A percentile compares a stretch with the other conserved stretches of the same genome.
Conservation (phyloP, 2,797 vertebrate species). For the Alosa sapidissima region DNA sequence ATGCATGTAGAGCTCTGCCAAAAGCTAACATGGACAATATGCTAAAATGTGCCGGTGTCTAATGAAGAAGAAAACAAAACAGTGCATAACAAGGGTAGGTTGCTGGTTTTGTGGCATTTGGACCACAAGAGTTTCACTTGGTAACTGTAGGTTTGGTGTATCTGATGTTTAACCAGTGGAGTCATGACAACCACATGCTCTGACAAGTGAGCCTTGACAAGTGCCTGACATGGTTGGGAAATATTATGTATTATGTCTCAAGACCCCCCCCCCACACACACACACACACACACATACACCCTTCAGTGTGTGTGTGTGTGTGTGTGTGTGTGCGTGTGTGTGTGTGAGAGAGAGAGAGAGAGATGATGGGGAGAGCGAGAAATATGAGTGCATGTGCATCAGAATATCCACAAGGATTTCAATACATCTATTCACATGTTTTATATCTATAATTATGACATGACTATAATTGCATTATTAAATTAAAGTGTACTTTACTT, state of each 20-base stretch:
- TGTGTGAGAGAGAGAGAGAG: neutral
- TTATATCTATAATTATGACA: neutral
- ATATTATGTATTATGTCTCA: slow-evolving; percentile 1
- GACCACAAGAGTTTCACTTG: slow-evolving; percentile 66
- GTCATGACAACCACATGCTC: slow-evolving; percentile 71
- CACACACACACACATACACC: neutral
- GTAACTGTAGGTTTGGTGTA: slow-evolving; percentile 61
- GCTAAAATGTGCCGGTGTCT: neutral
- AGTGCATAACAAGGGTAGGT: no score
- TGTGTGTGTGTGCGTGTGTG: neutral
- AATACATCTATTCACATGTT: neutral
- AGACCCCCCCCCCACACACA: neutral
- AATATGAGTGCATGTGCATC: neutral
- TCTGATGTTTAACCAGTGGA: slow-evolving; percentile 70
- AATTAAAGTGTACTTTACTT: neutral
- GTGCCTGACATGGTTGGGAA: neutral
- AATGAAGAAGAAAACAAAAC: neutral
- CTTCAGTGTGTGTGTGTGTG: neutral
- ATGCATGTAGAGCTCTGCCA: neutral
- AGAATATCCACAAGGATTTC: neutral
- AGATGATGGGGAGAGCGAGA: no score
- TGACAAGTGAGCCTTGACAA: slow-evolving; percentile 58
- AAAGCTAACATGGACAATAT: neutral
- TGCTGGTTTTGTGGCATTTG: slow-evolving; percentile 56
- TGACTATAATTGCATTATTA: neutral